phyloP scores from a whole-genome alignment of 2,113 vertebrate genomes.

The Engystomops pustulosus region DNA sequence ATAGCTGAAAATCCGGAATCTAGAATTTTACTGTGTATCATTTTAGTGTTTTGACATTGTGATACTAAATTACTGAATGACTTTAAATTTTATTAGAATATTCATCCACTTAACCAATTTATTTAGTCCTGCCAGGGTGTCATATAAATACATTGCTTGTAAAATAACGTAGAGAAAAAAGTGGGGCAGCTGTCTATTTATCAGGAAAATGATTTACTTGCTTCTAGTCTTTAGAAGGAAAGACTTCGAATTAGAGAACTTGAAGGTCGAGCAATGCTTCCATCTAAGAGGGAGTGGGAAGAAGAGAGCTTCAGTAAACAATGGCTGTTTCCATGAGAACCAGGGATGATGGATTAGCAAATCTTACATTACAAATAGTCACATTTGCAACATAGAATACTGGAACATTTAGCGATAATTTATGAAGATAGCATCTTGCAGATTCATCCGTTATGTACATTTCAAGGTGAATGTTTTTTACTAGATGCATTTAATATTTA shows the following conservation, averaged over 20 bases:
- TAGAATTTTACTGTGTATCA: not conserved
- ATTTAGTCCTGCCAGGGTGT: not conserved
- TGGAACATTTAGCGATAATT: slow-evolving; percentile 1
- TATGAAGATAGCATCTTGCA: not conserved
- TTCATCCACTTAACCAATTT: slow-evolving; percentile 9
- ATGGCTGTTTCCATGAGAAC: slow-evolving; percentile 53
- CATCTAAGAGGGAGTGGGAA: slow-evolving; percentile 20
- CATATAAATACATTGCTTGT: slow-evolving; percentile 2
- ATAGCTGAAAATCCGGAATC: not conserved
- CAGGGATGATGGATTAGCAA: slow-evolving; percentile 33
- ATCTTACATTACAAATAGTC: slow-evolving; percentile 29
- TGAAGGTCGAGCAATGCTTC: slow-evolving; percentile 42
- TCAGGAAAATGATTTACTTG: slow-evolving; percentile 27
- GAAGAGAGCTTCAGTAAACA: slow-evolving; percentile 49
- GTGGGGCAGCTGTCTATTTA: slow-evolving; percentile 1
- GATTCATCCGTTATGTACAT: not conserved
- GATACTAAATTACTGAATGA: not conserved
- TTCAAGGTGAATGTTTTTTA: not conserved
- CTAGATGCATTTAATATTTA: not conserved
- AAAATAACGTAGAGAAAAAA: not conserved
- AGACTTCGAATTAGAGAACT: slow-evolving; percentile 36
- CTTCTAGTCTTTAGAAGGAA: slow-evolving; percentile 27
- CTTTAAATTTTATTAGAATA: not conserved
- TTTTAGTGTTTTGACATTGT: slow-evolving; percentile 21
- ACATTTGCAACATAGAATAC: slow-evolving; percentile 29